A percentile compares a stretch with the other conserved stretches of the same genome.
Evolutionary conservation across 2,113 vertebrate species (phyloP).

Genomic region (Galeopterus variegatus): DNA sequence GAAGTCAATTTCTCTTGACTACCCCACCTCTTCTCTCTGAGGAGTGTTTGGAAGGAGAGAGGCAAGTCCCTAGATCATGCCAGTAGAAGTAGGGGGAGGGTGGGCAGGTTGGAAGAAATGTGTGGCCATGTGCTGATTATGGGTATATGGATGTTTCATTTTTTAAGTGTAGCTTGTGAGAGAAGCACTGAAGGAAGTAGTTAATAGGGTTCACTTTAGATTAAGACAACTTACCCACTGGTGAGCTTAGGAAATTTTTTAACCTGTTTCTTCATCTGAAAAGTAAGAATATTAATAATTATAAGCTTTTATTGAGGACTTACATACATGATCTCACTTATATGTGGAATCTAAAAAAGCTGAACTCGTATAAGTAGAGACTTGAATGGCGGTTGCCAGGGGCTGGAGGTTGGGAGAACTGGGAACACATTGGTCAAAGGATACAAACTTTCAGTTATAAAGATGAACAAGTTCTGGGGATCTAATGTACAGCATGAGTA

Average conservation of each 20-base stretch:
- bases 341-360: neutral
- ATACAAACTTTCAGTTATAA: neutral
- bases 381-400: neutral
- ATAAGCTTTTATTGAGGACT: neutral
- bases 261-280: constrained; percentile 31
- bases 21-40: neutral
- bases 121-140: neutral
- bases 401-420: neutral
- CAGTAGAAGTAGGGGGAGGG: neutral
- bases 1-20: constrained; percentile 7
- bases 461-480: neutral
- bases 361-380: neutral
- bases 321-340: neutral
- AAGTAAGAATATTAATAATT: neutral
- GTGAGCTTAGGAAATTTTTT: neutral
- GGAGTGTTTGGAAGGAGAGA: neutral
- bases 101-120: neutral
- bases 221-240: neutral
- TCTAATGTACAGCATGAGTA: neutral
- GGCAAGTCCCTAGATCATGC: neutral
- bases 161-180: neutral
- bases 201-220: neutral
- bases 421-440: neutral
- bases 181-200: neutral
- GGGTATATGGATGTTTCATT: neutral